Evolutionary conservation across 2,797 vertebrate species (phyloP), one percentile per base, ranked within the genome.

Genomic region (Notoglanidium macrostoma): DNA sequence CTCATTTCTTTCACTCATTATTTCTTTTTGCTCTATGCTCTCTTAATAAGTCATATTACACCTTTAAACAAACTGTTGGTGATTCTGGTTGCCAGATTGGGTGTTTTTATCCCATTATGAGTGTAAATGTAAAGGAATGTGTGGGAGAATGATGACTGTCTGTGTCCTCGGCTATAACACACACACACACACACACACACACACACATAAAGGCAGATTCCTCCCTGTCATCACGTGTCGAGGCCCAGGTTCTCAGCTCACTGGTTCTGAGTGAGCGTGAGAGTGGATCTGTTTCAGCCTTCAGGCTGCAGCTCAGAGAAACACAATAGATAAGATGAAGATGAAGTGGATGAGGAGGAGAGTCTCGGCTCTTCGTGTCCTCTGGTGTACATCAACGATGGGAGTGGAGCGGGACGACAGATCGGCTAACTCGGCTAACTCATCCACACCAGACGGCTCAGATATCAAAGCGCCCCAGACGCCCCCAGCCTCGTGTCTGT

Each of bases 401-500:
- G 26, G 80, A 82, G 15, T 65, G 80, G 44, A 49, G 15, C 61
- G 21, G 80, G n/a, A 82, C 44, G 44, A 65, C 80, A 67, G 80
- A 82, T 82, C 61, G 80, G 44, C 44, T 79, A 40, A 23, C 76
- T 85, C 86, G 77, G 26, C 84, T 73, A 84, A 85, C 85, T 79
- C 63, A 1, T 14, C 59, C 67, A 54, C 15, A 51, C 54, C 74
- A 46, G 21, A 78, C 55, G 15, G 49, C 57, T 88, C 87, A 0
- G 14, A 81, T 88, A 88, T 88, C 87, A 88, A 85, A 88, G 87
- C 23, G 1, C 5, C 40, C 67, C 12, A 17, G 40, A 81, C 44
- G 67, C 87, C 89, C 54, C 84, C 70, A 81, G 89, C 68, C 76
- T 68, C 88, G 59, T 70, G 87, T 89, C 88, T 89, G 89, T 82